These are phyloP conservation scores for Bufotes viridis DNA, from an alignment of 2,797 vertebrate genomes.

Conservation along the genomic window DNA sequence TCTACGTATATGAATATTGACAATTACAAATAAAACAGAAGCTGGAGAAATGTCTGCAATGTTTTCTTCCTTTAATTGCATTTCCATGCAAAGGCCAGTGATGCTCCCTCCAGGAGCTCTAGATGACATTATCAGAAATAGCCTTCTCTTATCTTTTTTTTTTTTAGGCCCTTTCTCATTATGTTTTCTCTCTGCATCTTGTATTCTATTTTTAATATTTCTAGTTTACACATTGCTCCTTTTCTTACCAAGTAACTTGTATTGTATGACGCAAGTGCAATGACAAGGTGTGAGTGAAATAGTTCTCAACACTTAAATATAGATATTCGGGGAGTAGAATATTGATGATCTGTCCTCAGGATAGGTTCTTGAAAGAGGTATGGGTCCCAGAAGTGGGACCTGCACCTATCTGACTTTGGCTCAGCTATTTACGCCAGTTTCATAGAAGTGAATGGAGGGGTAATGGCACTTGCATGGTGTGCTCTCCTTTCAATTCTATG, in stretches of 20 bases:
- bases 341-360: too few relatives aligned
- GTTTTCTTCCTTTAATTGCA: constrained; percentile 10
- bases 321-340: too few relatives aligned
- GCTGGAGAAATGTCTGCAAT: background rate
- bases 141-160: background rate
- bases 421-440: too few relatives aligned
- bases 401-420: too few relatives aligned
- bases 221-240: background rate
- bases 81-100: background rate
- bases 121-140: background rate
- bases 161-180: background rate
- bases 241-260: too few relatives aligned
- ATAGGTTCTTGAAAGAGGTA: too few relatives aligned
- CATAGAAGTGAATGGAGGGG: too few relatives aligned
- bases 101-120: background rate
- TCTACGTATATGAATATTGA: background rate
- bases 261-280: background rate
- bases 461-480: too few relatives aligned
- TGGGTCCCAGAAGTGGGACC: too few relatives aligned
- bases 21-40: background rate
- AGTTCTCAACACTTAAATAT: too few relatives aligned
- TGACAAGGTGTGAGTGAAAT: background rate
- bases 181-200: background rate
- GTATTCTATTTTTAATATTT: background rate
- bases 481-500: too few relatives aligned